A percentile compares a stretch with the other conserved stretches of the same genome.
Conservation (phyloP, 2,797 vertebrate species). For the Ctenochaetus hawaiiensis region DNA sequence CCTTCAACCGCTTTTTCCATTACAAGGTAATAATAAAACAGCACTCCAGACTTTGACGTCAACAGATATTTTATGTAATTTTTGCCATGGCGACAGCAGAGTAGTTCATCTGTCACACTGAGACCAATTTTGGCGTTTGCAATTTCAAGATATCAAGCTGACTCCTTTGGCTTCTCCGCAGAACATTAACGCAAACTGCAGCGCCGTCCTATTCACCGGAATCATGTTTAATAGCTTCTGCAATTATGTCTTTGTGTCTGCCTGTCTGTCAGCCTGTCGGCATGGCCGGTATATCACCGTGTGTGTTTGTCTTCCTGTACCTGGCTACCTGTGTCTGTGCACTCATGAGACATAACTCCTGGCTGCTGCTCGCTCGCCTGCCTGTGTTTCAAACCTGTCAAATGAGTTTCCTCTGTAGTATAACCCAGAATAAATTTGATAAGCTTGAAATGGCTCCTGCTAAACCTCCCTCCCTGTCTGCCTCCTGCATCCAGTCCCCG, state of each 20-base stretch:
- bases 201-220: constrained; percentile 19
- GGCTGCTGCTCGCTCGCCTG: constrained; percentile 37
- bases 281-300: constrained; percentile 18
- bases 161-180: constrained; percentile 35
- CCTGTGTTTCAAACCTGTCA: constrained; percentile 61
- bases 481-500: constrained; percentile 40
- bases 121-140: constrained; percentile 33
- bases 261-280: constrained; percentile 28
- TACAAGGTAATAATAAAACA: constrained; percentile 33
- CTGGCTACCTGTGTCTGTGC: constrained; percentile 49
- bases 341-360: constrained; percentile 49
- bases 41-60: constrained; percentile 1
- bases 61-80: constrained; percentile 38
- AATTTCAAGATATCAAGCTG: constrained; percentile 57
- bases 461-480: constrained; percentile 50
- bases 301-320: constrained; percentile 46
- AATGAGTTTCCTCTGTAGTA: constrained; percentile 58
- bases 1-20: constrained; percentile 19
- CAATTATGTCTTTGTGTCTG: constrained; percentile 47
- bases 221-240: constrained; percentile 54
- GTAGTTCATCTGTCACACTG: constrained; percentile 41
- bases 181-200: constrained; percentile 43
- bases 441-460: constrained; percentile 72
- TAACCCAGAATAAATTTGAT: constrained; percentile 64
- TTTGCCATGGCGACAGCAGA: constrained; percentile 37